A percentile compares a stretch with the other conserved stretches of the same genome.
Evolutionary conservation across 1,140 invertebrate genomes (phyloP).

Genomic region (Eupeodes corollae): DNA sequence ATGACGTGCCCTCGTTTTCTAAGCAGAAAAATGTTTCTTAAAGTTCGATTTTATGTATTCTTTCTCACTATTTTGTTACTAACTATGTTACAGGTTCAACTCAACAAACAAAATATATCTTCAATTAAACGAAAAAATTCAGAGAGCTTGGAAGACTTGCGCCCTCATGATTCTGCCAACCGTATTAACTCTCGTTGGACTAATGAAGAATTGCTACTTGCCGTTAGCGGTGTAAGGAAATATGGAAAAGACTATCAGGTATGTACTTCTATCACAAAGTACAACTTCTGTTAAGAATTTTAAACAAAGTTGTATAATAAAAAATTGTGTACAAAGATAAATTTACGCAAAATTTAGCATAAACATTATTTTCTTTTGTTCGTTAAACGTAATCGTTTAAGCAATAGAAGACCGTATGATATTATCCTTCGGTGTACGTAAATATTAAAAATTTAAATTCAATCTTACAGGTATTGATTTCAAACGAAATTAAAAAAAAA

Average conservation of each 20-base stretch:
- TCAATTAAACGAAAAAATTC: slow-evolving; percentile 66
- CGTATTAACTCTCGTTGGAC: slow-evolving; percentile 84
- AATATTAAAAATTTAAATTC: too few species aligned
- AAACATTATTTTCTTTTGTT: too few species aligned
- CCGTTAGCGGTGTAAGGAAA: slow-evolving; percentile 83
- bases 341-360: too few species aligned
- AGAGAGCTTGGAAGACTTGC: slow-evolving; percentile 61
- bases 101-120: slow-evolving; percentile 85
- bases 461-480: too few species aligned
- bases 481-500: too few species aligned
- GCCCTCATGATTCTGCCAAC: slow-evolving; percentile 53
- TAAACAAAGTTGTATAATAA: too few species aligned
- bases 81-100: slow-evolving; percentile 66
- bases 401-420: too few species aligned
- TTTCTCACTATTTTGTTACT: slow-evolving; percentile 13
- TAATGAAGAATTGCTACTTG: slow-evolving; percentile 81
- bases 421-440: too few species aligned
- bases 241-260: slow-evolving; percentile 89
- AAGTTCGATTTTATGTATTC: not conserved
- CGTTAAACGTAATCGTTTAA: too few species aligned
- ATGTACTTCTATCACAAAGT: slow-evolving; percentile 8
- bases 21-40: not conserved
- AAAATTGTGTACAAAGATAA: too few species aligned
- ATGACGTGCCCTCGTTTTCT: not conserved
- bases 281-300: too few species aligned